Conservation (phyloP, 2,888 invertebrate species). For the Eupithecia exiguata region DNA sequence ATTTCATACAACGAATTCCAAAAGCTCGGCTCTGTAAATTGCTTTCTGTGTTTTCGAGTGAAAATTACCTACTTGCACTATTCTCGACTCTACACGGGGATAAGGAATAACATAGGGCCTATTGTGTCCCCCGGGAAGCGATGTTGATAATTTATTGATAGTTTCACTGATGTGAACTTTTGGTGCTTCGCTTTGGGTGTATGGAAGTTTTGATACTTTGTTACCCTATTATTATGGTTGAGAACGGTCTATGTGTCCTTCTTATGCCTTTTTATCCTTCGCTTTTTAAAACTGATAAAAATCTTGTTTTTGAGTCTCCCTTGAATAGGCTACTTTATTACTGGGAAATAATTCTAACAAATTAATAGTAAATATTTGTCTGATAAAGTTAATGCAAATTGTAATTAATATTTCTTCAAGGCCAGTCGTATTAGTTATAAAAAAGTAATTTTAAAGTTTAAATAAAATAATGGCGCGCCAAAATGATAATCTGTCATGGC, state of each 20-base stretch:
- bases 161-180: constrained; percentile 22
- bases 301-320: no score
- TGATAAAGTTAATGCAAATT: no score
- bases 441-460: no score
- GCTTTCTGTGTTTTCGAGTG: neutral
- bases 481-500: no score
- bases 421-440: no score
- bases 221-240: neutral
- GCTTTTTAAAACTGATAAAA: no score
- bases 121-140: constrained; percentile 28
- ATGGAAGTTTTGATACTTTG: constrained; percentile 1
- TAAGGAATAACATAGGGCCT: constrained; percentile 32
- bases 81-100: neutral
- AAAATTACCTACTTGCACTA: neutral
- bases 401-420: no score
- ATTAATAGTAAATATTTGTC: no score
- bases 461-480: no score
- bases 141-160: constrained; percentile 36
- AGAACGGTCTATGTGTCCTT: neutral
- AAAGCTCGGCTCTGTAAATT: neutral
- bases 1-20: neutral
- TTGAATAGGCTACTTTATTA: no score
- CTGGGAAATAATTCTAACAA: no score
- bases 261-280: neutral
- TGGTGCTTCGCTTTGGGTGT: neutral